A percentile compares a stretch with the other conserved stretches of the same genome.
Conservation (phyloP, 2,113 vertebrate genomes). For the Pygoscelis adeliae region DNA sequence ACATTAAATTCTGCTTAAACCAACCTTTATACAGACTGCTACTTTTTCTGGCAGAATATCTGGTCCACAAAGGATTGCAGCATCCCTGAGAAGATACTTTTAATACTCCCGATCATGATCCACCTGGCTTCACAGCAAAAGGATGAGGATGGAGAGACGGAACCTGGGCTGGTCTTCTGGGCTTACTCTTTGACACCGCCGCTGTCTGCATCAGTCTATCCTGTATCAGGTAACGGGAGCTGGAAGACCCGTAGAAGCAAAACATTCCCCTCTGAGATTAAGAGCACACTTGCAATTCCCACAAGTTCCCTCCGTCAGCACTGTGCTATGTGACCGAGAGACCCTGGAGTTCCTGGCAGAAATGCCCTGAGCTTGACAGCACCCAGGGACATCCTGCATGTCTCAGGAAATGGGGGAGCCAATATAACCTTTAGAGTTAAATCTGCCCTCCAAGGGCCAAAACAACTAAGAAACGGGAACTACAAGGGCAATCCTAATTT, state of each 20-base stretch:
- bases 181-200: rapidly evolving
- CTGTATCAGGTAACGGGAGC: not conserved
- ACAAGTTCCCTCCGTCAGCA: not conserved
- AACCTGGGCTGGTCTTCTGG: not conserved
- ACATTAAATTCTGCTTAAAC: not conserved
- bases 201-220: not conserved
- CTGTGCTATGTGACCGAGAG: not conserved
- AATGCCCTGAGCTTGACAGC: not conserved
- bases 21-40: not conserved
- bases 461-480: not conserved
- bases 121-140: not conserved
- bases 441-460: not conserved
- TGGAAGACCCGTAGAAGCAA: not conserved
- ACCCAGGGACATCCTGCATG: not conserved
- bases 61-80: not conserved
- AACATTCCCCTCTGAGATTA: not conserved
- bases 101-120: not conserved
- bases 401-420: not conserved
- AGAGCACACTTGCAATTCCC: not conserved
- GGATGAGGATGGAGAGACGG: not conserved
- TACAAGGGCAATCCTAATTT: not conserved
- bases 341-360: not conserved
- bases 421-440: not conserved
- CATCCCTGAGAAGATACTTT: not conserved
- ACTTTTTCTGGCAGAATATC: not conserved